Evolutionary conservation across 92 coral and sea anemone genomes (phyloP).

Genomic region (Siderastrea radians): DNA sequence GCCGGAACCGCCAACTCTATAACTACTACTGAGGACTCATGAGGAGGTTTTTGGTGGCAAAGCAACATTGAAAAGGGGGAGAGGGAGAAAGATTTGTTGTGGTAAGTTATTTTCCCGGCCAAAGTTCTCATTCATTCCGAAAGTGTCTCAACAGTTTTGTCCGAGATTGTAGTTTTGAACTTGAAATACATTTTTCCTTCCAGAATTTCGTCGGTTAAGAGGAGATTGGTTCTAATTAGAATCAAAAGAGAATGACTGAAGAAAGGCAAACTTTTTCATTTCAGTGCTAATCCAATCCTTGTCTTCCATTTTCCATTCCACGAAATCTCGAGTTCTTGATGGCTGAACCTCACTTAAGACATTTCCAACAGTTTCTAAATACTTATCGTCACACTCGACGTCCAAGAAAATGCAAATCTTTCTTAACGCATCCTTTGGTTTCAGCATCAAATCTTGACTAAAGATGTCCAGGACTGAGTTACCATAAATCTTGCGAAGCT

Average conservation of each 20-base stretch:
- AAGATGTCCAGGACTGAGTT: constrained; percentile 46
- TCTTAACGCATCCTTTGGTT: constrained; percentile 37
- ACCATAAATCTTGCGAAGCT: constrained; percentile 42
- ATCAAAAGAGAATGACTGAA: constrained; percentile 13
- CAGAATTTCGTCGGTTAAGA: background rate
- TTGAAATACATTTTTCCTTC: no score
- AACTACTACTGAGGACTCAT: no score
- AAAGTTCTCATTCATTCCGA: no score
- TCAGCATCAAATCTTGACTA: constrained; percentile 27
- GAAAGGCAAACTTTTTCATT: constrained; percentile 44
- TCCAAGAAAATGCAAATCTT: constrained; percentile 57
- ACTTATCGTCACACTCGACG: constrained; percentile 45
- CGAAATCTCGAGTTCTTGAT: constrained; percentile 16
- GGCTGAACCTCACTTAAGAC: background rate
- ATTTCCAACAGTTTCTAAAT: constrained; percentile 32
- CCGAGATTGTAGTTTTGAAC: no score
- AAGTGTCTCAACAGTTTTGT: no score
- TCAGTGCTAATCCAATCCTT: constrained; percentile 21
- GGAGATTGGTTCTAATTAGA: background rate
- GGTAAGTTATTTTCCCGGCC: no score
- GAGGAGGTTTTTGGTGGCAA: no score
- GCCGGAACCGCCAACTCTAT: no score
- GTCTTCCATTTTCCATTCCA: constrained; percentile 33
- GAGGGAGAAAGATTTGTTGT: no score
- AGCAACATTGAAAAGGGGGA: no score